Conservation (phyloP, 1,140 invertebrate genomes). For the Hyphantria cunea region DNA sequence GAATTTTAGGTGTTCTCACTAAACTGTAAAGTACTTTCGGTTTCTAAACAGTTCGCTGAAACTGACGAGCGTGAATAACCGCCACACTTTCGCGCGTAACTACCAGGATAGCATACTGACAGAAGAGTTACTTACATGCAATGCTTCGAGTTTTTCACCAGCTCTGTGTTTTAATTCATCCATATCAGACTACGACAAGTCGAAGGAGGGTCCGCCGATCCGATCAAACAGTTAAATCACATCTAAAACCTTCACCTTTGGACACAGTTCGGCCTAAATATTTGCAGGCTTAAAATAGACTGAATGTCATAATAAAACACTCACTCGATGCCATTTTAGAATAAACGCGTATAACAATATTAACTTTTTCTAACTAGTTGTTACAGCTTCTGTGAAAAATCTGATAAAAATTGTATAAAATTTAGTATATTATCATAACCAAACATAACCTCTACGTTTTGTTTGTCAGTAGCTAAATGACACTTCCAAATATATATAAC, state of each 20-base stretch:
- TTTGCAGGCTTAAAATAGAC: slow-evolving; percentile 68
- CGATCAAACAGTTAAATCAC: slow-evolving; percentile 56
- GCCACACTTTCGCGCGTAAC: slow-evolving; percentile 37
- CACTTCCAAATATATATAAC: slow-evolving; percentile 13
- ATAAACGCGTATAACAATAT: slow-evolving; percentile 13
- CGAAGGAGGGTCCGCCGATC: slow-evolving; percentile 44
- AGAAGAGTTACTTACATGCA: slow-evolving; percentile 62
- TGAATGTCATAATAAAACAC: slow-evolving; percentile 49
- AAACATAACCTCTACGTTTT: slow-evolving; percentile 49
- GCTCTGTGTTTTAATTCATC: slow-evolving; percentile 70
- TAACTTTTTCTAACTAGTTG: slow-evolving; percentile 14
- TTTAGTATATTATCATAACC: slow-evolving; percentile 35
- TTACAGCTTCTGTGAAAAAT: slow-evolving; percentile 18
- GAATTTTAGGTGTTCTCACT: not conserved
- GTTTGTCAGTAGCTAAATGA: slow-evolving; percentile 36
- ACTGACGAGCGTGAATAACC: slow-evolving; percentile 31
- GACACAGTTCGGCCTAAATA: slow-evolving; percentile 69
- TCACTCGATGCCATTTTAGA: slow-evolving; percentile 19
- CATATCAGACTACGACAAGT: slow-evolving; percentile 54
- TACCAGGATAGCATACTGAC: slow-evolving; percentile 39
- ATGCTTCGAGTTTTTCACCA: slow-evolving; percentile 67
- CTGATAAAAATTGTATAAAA: slow-evolving; percentile 30
- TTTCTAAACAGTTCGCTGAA: slow-evolving; percentile 22
- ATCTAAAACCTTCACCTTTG: slow-evolving; percentile 76
- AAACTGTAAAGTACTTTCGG: slow-evolving; percentile 10